Evolutionary conservation across 92 coral and sea anemone genomes (phyloP).

Genomic region (Porites divaricata): DNA sequence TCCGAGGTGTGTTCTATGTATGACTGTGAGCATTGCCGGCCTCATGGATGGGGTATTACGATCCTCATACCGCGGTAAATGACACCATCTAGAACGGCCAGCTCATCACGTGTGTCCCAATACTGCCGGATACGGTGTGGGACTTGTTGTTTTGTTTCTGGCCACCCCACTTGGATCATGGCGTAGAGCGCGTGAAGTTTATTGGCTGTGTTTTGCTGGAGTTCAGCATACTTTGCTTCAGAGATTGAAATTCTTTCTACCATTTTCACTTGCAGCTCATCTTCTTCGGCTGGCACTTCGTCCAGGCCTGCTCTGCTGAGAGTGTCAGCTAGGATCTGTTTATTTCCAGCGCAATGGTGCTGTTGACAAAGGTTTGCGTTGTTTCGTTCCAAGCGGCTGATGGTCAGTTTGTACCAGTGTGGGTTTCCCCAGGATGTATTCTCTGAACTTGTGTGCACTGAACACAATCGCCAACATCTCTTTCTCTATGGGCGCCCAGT

Average conservation of each 20-base stretch:
- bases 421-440: conserved; percentile 64
- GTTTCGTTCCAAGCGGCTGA: conserved; percentile 52
- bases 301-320: conserved; percentile 66
- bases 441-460: conserved; percentile 62
- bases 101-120: conserved; percentile 55
- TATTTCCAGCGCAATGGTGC: conserved; percentile 35
- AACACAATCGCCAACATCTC: conserved; percentile 55
- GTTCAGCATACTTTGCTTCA: too few species aligned
- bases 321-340: conserved; percentile 56
- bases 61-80: conserved; percentile 52
- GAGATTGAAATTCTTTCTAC: neutral
- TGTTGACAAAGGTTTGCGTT: conserved; percentile 8
- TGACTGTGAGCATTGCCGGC: conserved; percentile 48
- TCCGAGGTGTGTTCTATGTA: conserved; percentile 61
- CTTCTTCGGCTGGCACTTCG: conserved; percentile 60
- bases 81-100: conserved; percentile 41
- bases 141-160: conserved; percentile 49
- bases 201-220: neutral
- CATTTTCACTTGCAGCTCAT: conserved; percentile 36
- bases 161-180: conserved; percentile 33
- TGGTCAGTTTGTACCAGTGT: conserved; percentile 57
- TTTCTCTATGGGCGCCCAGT: conserved; percentile 66
- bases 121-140: conserved; percentile 50
- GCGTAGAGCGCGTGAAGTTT: neutral
- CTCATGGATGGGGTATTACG: conserved; percentile 68